Base-by-base conservation (phyloP, 35 echinoderm and acorn worm species). In the Apostichopus parvimensis region DNA sequence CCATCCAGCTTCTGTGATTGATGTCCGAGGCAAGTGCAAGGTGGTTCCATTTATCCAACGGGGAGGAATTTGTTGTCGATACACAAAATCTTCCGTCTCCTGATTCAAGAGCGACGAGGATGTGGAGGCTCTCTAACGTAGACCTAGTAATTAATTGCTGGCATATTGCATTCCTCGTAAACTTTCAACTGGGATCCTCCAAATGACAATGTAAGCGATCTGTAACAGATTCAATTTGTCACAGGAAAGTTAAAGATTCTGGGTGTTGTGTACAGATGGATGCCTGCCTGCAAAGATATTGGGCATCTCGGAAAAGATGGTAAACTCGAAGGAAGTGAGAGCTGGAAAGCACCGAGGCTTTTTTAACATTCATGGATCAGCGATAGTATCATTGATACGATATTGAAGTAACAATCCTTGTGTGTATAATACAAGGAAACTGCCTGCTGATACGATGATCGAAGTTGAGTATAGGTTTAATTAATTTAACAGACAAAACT, bases 1-100 rank as follows among this genome's bases (percentile, higher is more conserved):
- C 79, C 79, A 82, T 56, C 79, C 55, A 55, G 79, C 34, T 56
- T n/a, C 79, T 54, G 79, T 82, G 79, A 82, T 82, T 82, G 79
- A 82, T 82, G 79, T 55, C 54, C 9, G 52, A 82, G 55, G 79
- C 34, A 82, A 82, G 79, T 82, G 79, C 79, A 55, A 82, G 79
- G 79, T 82, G 14, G 55, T 82, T 55, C 79, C 79, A 82, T 82
- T 82, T 56, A 55, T 82, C 55, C 79, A 11, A 17, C 25, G 9
- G 79, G 79, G 79, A 56, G 55, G 34, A 55, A 11, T 68, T 68
- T 68, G 9, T 68, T 68, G 6, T 68, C 64, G 2, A 14, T 18
- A 68, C 64, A 68, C 18, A 6, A n/a, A n/a, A n/a, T 68, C 11
- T n/a, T 68, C 64, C 18, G 1, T 68, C 64, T 68, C 64, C 64